These are phyloP conservation scores for Cettia cetti DNA, from an alignment of 2,113 vertebrate species.

Conservation along the genomic window DNA sequence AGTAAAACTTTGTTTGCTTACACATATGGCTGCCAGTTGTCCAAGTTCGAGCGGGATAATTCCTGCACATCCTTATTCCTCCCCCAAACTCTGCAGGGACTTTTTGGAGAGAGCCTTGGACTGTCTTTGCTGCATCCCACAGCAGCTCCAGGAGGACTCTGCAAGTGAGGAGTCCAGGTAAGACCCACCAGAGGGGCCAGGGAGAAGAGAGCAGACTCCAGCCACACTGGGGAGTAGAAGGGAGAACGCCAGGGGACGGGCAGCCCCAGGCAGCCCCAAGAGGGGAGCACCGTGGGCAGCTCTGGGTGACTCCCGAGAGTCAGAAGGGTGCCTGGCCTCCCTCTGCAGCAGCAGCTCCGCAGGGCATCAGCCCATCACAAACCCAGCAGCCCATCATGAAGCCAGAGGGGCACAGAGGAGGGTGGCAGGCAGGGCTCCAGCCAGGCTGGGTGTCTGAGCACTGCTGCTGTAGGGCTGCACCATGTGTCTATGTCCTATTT, in stretches of 20 bases:
- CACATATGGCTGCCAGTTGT: constrained; percentile 38
- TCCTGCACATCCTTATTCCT: neutral
- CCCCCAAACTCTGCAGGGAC: neutral
- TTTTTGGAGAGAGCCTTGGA: neutral
- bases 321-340: neutral
- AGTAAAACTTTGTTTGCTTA: constrained; percentile 63
- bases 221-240: neutral
- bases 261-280: neutral
- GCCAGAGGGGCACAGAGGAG: neutral
- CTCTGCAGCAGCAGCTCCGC: neutral
- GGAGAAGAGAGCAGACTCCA: neutral
- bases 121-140: neutral
- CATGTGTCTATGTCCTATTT: no score
- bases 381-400: accelerated
- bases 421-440: neutral
- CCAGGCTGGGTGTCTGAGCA: neutral
- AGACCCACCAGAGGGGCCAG: neutral
- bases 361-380: neutral
- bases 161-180: accelerated
- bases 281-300: neutral
- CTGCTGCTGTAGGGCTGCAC: neutral
- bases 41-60: neutral
- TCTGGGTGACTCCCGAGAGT: accelerated
- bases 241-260: neutral
- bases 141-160: neutral